phyloP scores from a whole-genome alignment of 2,797 vertebrate species.

The Microhierax caerulescens region DNA sequence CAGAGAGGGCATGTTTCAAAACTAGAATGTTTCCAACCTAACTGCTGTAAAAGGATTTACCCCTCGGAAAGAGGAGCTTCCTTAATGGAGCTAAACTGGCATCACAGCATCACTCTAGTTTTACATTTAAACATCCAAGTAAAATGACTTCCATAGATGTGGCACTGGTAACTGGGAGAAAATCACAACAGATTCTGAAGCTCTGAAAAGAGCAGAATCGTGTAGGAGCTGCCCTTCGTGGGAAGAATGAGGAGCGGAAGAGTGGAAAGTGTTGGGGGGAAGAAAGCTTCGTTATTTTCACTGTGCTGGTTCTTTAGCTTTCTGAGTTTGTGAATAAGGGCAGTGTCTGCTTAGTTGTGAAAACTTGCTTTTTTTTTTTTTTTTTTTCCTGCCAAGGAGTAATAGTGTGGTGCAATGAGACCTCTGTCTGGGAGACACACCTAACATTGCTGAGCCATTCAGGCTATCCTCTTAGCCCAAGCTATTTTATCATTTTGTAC shows the following conservation, averaged over 20 bases:
- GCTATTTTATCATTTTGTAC: constrained; percentile 27
- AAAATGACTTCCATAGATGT: neutral
- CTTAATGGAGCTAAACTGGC: neutral
- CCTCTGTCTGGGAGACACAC: neutral
- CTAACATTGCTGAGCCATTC: neutral
- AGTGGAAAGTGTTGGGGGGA: neutral
- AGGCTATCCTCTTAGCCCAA: constrained; percentile 1
- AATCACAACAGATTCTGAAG: neutral
- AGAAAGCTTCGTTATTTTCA: neutral
- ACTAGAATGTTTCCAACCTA: neutral
- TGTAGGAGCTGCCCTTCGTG: neutral
- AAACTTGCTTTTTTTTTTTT: neutral
- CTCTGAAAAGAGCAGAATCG: neutral
- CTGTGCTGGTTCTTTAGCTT: neutral
- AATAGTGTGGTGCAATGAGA: neutral
- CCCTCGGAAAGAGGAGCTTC: neutral
- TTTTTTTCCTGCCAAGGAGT: neutral
- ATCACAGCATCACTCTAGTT: neutral
- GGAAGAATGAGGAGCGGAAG: neutral
- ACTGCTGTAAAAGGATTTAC: neutral
- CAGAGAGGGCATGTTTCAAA: neutral
- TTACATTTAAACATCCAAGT: neutral
- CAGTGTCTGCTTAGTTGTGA: neutral
- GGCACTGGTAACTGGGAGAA: neutral
- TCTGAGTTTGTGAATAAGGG: neutral